phyloP scores from a whole-genome alignment of 2,797 vertebrate genomes.

The Poecilia gillii region DNA sequence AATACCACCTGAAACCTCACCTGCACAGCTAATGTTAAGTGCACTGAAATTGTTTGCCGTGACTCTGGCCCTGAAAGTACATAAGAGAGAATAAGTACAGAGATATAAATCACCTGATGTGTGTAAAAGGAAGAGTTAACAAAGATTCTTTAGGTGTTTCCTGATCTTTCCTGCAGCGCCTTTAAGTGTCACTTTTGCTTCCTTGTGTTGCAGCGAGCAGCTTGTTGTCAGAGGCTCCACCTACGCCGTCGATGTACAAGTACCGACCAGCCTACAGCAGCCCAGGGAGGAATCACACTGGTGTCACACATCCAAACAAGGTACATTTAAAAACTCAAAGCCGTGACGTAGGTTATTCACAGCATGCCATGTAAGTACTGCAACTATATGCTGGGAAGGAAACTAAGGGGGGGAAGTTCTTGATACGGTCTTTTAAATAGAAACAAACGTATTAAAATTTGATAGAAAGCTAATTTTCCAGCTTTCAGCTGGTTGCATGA shows the following conservation, averaged over 20 bases:
- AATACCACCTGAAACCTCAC: background rate
- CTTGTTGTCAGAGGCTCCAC: constrained; percentile 90
- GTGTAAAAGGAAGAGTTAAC: background rate
- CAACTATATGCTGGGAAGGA: constrained; percentile 4
- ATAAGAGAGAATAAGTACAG: background rate
- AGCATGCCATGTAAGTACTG: constrained; percentile 2
- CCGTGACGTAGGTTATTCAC: background rate
- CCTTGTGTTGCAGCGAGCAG: constrained; percentile 84
- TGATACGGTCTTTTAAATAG: background rate
- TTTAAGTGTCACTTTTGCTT: constrained; percentile 24
- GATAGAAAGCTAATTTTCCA: constrained; percentile 1
- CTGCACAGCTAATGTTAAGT: background rate
- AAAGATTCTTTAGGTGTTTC: constrained; percentile 16
- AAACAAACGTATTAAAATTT: background rate
- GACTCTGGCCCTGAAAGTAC: background rate
- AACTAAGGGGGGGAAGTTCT: background rate
- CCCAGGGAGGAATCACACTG: constrained; percentile 87
- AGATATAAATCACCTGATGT: background rate
- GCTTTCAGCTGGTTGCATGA: background rate
- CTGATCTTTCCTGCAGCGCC: background rate
- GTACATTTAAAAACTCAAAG: constrained; percentile 50
- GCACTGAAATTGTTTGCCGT: background rate
- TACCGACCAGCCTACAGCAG: constrained; percentile 91
- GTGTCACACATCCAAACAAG: constrained; percentile 80
- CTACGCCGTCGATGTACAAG: constrained; percentile 95